phyloP scores from a whole-genome alignment of 1,140 invertebrate species.

The Sesamia nonagrioides region DNA sequence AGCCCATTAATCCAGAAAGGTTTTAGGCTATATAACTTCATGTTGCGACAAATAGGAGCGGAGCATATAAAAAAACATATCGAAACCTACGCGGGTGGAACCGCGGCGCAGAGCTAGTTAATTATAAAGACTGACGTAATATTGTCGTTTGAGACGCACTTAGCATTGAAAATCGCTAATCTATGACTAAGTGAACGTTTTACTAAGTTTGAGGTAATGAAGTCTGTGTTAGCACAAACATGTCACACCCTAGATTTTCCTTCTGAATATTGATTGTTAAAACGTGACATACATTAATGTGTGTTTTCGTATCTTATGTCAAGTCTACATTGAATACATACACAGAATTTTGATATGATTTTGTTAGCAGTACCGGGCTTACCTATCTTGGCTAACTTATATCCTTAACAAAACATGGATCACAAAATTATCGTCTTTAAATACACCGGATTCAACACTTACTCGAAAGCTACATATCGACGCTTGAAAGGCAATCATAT shows the following conservation, averaged over 20 bases:
- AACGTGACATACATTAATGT: not conserved
- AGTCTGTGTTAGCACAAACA: conserved; percentile 22
- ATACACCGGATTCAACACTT: too few relatives aligned
- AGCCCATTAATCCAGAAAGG: too few relatives aligned
- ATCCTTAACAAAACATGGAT: not conserved
- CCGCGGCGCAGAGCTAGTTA: too few relatives aligned
- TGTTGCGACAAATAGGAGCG: too few relatives aligned
- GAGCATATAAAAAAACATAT: too few relatives aligned
- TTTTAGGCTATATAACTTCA: too few relatives aligned
- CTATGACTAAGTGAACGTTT: conserved; percentile 65
- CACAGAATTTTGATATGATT: not conserved
- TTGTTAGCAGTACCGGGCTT: not conserved
- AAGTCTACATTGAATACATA: not conserved
- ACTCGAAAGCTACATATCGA: too few relatives aligned
- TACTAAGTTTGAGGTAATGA: conserved; percentile 58
- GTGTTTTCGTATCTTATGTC: not conserved
- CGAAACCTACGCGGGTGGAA: too few relatives aligned
- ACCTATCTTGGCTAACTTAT: not conserved
- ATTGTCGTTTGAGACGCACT: conserved; percentile 34
- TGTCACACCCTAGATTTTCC: conserved; percentile 19
- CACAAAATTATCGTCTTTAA: too few relatives aligned
- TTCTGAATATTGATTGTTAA: not conserved
- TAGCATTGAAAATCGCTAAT: conserved; percentile 71
- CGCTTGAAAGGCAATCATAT: too few relatives aligned
- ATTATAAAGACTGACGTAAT: conserved; percentile 14